Conservation (phyloP, 2,888 invertebrate genomes). For the Brachyptera putata region DNA sequence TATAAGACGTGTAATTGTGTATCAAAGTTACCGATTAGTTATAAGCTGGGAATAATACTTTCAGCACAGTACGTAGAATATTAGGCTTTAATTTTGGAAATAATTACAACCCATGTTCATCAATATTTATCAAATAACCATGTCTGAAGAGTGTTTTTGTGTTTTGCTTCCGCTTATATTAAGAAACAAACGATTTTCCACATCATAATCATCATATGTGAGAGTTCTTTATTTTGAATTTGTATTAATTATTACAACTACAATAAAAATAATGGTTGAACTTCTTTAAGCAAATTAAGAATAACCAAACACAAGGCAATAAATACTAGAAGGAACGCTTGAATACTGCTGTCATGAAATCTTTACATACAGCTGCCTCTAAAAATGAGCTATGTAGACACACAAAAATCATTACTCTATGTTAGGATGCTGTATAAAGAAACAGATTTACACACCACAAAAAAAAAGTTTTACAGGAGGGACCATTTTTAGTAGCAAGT, state of each 20-base stretch:
- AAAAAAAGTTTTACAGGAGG: constrained; percentile 23
- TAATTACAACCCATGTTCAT: too few species aligned
- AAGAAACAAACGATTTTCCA: too few species aligned
- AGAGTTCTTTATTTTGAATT: not conserved
- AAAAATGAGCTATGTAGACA: constrained; percentile 28
- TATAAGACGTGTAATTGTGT: too few species aligned
- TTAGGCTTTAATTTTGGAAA: too few species aligned
- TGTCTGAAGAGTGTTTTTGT: too few species aligned
- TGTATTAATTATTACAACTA: not conserved
- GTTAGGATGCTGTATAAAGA: not conserved
- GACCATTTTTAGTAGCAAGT: constrained; percentile 27
- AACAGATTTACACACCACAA: constrained; percentile 24
- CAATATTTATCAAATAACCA: too few species aligned
- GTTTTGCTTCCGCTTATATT: too few species aligned
- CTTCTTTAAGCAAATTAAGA: constrained; percentile 11
- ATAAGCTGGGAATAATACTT: too few species aligned
- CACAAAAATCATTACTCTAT: constrained; percentile 18
- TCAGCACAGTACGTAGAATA: too few species aligned
- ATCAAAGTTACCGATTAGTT: too few species aligned
- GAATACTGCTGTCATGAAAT: constrained; percentile 32
- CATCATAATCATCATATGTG: too few species aligned
- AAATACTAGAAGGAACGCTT: constrained; percentile 30
- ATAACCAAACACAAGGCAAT: constrained; percentile 28
- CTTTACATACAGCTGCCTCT: constrained; percentile 32
- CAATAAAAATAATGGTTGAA: not conserved